Conservation (phyloP, 2,113 vertebrate species). For the Microcebus lehilahytsara region DNA sequence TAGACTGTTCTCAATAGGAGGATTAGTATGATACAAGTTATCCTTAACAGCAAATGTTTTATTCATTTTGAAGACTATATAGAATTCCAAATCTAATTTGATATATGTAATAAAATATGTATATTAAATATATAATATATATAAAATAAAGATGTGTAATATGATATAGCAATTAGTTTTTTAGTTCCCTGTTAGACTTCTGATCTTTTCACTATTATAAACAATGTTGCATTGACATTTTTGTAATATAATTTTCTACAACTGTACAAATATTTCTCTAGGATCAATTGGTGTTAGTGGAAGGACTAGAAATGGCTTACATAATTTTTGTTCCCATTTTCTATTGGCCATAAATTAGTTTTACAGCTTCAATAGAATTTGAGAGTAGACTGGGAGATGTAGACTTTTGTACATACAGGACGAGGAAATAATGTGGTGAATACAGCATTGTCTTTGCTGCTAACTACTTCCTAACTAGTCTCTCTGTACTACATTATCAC, state of each 20-base stretch:
- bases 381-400: background rate
- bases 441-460: background rate
- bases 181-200: background rate
- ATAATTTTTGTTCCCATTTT: background rate
- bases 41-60: background rate
- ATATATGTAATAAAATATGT: background rate
- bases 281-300: background rate
- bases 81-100: background rate
- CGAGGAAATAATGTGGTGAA: background rate
- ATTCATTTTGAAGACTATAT: background rate
- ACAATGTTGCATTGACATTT: background rate
- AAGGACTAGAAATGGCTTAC: background rate
- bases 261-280: background rate
- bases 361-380: background rate
- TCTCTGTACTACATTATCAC: background rate
- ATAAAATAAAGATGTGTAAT: background rate
- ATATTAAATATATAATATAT: too few relatives aligned
- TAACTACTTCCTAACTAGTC: background rate
- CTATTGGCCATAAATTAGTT: background rate
- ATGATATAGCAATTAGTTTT: background rate
- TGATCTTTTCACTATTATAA: background rate
- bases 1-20: background rate
- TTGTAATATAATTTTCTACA: background rate
- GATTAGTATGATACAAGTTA: background rate
- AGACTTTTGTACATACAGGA: background rate